Percentiles rank a stretch among this genome's conserved stretches.
Conservation (phyloP, 2,888 invertebrate genomes). For the Noctua fimbriata region DNA sequence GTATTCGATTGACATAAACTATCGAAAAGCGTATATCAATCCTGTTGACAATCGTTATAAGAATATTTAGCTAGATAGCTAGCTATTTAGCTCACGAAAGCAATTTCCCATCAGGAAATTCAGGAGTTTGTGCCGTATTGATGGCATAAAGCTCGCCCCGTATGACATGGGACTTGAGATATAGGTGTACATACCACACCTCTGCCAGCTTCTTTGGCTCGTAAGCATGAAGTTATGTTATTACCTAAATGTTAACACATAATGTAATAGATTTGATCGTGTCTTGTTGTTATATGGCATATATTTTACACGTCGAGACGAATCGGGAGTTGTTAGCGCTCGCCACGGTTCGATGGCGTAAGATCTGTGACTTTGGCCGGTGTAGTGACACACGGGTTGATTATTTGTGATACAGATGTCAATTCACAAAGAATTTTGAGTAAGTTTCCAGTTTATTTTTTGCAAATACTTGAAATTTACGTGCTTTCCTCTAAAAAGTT, state of each 20-base stretch:
- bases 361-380: conserved; percentile 75
- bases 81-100: no score
- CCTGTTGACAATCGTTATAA: not conserved
- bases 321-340: conserved; percentile 83
- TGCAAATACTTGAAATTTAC: no score
- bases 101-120: not conserved
- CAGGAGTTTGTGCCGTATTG: not conserved
- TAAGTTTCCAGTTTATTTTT: no score
- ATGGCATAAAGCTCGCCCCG: not conserved
- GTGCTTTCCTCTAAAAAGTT: no score
- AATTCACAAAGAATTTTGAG: no score
- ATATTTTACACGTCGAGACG: conserved; percentile 85
- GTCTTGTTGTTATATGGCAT: conserved; percentile 83
- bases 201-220: not conserved
- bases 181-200: not conserved
- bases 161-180: not conserved
- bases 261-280: conserved; percentile 70
- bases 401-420: conserved; percentile 16
- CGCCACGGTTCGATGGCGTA: conserved; percentile 82
- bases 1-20: not conserved
- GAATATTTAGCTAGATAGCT: not conserved
- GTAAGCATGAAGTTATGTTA: conserved; percentile 21
- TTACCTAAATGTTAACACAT: conserved; percentile 67
- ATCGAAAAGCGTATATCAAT: not conserved
- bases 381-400: conserved; percentile 65